Conservation (phyloP, 1,140 invertebrate genomes). For the Neelides sp. region DNA sequence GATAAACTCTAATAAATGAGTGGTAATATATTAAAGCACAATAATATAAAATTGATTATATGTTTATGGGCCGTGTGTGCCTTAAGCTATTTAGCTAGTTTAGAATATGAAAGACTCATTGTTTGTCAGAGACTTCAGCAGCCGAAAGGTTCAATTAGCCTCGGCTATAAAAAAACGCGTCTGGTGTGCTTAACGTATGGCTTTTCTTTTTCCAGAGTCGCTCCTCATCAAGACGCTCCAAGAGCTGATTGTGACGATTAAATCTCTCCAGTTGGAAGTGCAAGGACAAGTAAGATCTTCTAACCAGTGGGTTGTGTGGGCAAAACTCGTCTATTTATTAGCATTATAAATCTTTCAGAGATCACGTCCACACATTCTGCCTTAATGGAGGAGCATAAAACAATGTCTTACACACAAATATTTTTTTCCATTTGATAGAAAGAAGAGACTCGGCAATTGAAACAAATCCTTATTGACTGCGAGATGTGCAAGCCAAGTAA, state of each 20-base stretch:
- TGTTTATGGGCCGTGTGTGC: no score
- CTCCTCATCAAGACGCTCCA: conserved; percentile 53
- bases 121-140: no score
- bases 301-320: background rate
- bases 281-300: conserved; percentile 40
- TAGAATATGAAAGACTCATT: no score
- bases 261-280: conserved; percentile 53
- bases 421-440: conserved; percentile 42
- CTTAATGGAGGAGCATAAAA: conserved; percentile 20
- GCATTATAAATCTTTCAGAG: no score
- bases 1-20: background rate
- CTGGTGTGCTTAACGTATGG: no score
- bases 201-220: conserved; percentile 42
- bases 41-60: background rate
- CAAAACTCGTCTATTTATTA: background rate
- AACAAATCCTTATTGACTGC: conserved; percentile 61
- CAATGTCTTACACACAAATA: no score
- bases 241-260: conserved; percentile 58
- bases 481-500: conserved; percentile 47
- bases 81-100: no score
- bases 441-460: conserved; percentile 53
- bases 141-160: no score
- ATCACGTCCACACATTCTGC: conserved; percentile 26
- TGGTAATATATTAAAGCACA: background rate
- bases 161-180: no score